Percentiles rank a stretch among this genome's conserved stretches.
These are phyloP conservation scores for Trissolcus basalis DNA, from an alignment of 1,140 invertebrate species.

Conservation along the genomic window DNA sequence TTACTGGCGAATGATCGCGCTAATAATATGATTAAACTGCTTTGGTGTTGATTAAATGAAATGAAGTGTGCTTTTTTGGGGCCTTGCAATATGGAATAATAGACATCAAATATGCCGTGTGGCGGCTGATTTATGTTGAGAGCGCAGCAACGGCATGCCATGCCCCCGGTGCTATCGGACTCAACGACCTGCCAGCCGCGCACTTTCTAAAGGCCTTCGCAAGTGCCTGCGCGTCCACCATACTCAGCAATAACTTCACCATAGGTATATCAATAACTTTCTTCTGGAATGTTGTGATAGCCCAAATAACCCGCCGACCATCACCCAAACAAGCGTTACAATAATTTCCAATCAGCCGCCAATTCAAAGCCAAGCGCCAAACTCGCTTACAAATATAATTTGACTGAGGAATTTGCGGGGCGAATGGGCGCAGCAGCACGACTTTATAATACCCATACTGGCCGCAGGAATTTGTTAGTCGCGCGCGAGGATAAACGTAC, in stretches of 20 bases:
- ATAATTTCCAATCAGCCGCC: not conserved
- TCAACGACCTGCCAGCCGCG: conserved; percentile 65
- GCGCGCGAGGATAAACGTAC: conserved; percentile 44
- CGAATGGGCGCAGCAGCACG: conserved; percentile 52
- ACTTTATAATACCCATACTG: conserved; percentile 23
- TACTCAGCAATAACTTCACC: conserved; percentile 26
- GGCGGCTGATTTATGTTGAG: conserved; percentile 39
- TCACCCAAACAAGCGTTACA: too few species aligned
- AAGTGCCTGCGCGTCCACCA: conserved; percentile 60
- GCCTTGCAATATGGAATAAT: too few species aligned
- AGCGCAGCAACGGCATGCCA: conserved; percentile 59
- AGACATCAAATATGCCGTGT: conserved; percentile 22
- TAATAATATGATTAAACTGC: too few species aligned
- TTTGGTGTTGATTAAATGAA: too few species aligned
- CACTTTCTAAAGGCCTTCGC: conserved; percentile 74
- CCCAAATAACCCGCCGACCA: too few species aligned
- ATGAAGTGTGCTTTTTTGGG: conserved; percentile 22
- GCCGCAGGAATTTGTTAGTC: conserved; percentile 57
- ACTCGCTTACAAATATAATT: conserved; percentile 2
- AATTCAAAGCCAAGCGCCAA: too few species aligned
- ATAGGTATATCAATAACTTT: conserved; percentile 7
- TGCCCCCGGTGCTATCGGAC: conserved; percentile 64
- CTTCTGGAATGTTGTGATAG: too few species aligned
- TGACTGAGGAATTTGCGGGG: conserved; percentile 48
- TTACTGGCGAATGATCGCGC: too few species aligned